A percentile compares a stretch with the other conserved stretches of the same genome.
Evolutionary conservation across 2,888 invertebrate genomes (phyloP).

Genomic region (Tineola bisselliella): DNA sequence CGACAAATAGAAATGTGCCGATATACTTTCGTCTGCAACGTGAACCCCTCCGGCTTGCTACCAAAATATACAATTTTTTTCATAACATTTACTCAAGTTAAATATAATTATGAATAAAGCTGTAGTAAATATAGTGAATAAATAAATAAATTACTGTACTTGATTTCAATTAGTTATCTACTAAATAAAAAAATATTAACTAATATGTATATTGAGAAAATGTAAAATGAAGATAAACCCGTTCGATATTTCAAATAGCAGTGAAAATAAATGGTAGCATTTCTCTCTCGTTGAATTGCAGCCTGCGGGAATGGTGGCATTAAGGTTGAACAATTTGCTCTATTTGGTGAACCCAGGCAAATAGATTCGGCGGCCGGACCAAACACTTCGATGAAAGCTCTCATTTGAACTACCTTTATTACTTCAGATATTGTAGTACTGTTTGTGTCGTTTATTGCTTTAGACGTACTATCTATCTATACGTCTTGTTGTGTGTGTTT

Average conservation of each 20-base stretch:
- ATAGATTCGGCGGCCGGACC: conserved; percentile 23
- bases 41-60: neutral
- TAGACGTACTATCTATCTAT: neutral
- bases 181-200: too few relatives aligned
- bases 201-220: conserved; percentile 6
- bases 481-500: too few relatives aligned
- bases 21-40: neutral
- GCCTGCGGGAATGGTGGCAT: conserved; percentile 16
- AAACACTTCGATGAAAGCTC: conserved; percentile 22
- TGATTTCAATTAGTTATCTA: too few relatives aligned
- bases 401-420: conserved; percentile 25
- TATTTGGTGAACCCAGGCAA: conserved; percentile 18
- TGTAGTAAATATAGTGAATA: too few relatives aligned
- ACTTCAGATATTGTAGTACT: conserved; percentile 11
- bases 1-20: conserved; percentile 12
- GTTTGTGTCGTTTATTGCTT: neutral
- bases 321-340: conserved; percentile 16
- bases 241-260: conserved; percentile 19
- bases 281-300: conserved; percentile 20
- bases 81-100: too few relatives aligned
- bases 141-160: too few relatives aligned
- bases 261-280: conserved; percentile 28
- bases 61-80: too few relatives aligned
- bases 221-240: conserved; percentile 3
- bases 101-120: too few relatives aligned